Percentiles rank a stretch among this genome's conserved stretches.
Conservation (phyloP, 2,113 vertebrate species). For the Brevimyrus niger region DNA sequence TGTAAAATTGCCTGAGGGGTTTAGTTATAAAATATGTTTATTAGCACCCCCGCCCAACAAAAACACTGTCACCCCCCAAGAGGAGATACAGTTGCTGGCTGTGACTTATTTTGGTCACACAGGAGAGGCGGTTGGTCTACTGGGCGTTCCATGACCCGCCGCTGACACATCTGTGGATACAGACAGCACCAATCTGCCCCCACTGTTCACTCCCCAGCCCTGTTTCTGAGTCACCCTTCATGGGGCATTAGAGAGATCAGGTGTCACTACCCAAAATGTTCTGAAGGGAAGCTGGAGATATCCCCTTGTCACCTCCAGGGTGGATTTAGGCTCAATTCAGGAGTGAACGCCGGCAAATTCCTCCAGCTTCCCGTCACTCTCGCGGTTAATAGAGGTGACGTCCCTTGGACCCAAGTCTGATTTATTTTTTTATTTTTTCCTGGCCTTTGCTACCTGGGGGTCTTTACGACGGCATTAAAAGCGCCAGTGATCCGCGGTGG, state of each 20-base stretch:
- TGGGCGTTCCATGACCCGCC: not conserved
- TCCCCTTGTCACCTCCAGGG: not conserved
- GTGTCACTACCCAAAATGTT: not conserved
- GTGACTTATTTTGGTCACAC: conserved; percentile 3
- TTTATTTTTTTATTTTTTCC: not conserved
- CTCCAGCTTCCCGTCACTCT: not conserved
- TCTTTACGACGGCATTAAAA: not conserved
- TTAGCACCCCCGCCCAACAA: not conserved
- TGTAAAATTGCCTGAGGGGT: not conserved
- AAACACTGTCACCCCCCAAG: not conserved
- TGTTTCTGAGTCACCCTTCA: not conserved
- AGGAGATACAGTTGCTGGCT: not conserved
- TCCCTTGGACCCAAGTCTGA: not conserved
- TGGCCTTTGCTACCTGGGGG: not conserved
- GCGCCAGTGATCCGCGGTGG: not conserved
- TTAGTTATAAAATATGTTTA: not conserved
- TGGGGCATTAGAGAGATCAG: not conserved
- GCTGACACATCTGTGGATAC: not conserved
- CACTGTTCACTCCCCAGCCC: not conserved
- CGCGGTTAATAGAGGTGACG: not conserved
- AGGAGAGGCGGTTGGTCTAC: not conserved
- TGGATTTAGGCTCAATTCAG: not conserved
- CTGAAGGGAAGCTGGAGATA: not conserved
- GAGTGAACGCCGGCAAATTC: not conserved
- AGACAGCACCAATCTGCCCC: not conserved